Evolutionary conservation across 1,140 invertebrate genomes (phyloP).

Genomic region (Aphelinus atriplicis): DNA sequence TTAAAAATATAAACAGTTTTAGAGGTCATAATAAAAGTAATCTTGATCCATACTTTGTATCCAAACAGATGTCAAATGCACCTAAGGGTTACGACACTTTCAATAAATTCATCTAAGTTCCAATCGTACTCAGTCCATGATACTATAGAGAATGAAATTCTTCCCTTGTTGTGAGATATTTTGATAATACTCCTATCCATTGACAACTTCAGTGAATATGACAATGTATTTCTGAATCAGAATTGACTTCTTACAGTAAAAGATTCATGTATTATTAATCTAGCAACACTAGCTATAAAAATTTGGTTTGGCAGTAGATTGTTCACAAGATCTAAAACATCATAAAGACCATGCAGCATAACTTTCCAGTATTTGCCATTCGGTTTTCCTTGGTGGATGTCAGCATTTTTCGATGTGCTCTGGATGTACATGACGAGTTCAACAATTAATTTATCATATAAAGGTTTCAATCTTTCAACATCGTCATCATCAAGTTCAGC

Average conservation of each 20-base stretch:
- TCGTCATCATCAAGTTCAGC: conserved; percentile 64
- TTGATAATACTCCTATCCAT: too few species aligned
- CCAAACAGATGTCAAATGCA: too few species aligned
- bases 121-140: too few species aligned
- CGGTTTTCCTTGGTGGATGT: conserved; percentile 66
- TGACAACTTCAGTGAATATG: too few species aligned
- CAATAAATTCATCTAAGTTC: too few species aligned
- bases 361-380: conserved; percentile 83
- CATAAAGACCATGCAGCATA: conserved; percentile 79
- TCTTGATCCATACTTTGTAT: too few species aligned
- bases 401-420: conserved; percentile 68
- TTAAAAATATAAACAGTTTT: too few species aligned
- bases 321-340: conserved; percentile 80
- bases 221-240: too few species aligned
- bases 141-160: too few species aligned
- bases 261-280: conserved; percentile 76
- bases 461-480: conserved; percentile 65
- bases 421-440: conserved; percentile 75
- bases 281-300: conserved; percentile 80
- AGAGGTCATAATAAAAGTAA: too few species aligned
- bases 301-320: conserved; percentile 78
- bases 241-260: conserved; percentile 71
- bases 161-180: too few species aligned
- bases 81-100: too few species aligned
- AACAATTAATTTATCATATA: conserved; percentile 76